Base-by-base conservation (phyloP, 92 coral and sea anemone species). In the Montipora capitata region DNA sequence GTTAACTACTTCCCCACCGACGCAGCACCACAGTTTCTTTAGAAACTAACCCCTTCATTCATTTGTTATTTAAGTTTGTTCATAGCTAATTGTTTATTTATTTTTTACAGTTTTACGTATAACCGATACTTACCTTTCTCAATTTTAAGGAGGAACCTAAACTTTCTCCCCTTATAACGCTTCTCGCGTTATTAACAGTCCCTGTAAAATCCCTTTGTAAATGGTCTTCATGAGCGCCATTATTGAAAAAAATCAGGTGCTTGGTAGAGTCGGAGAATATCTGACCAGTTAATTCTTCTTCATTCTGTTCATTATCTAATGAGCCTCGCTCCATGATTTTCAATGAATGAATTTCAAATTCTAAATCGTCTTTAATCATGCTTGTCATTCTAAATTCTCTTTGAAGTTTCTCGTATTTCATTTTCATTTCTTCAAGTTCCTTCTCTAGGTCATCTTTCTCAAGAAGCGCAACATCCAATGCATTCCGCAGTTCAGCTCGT, bases 391-490 rank as follows among this genome's bases (percentile, higher is more conserved):
- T 89, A 14, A 85, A 83, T 43, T 95, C 98, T 78, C 96, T 45
- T 42, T 95, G 96, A 1, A 95, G 71, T 16, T 83, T 90, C 18
- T 45, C 78, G 80, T 88, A 80, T 56, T 92, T 89, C 16, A 85
- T 81, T 40, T 79, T 87, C 3, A 87, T 68, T 56, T 74, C 95
- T 59, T 18, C 76, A 3, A 89, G 78, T 49, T 95, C 90, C 18
- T 89, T 95, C 65, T 96, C 98, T 39, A 96, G 59, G 78, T 94
- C 95, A 80, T 91, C 95, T 41, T 89, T 95, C 61, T 91, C 95
- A 42, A 89, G 85, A 27, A 92, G 88, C 18, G 89, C 74, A 5
- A 20, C 82, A 8, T 96, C 88, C 74, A 96, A 68, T 40, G 98
- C 93, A 72, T 89, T 91, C 52, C 94, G 91, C 7, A 98, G 79